phyloP scores from a whole-genome alignment of 2,797 vertebrate species.

The Hozukius guyotensis region DNA sequence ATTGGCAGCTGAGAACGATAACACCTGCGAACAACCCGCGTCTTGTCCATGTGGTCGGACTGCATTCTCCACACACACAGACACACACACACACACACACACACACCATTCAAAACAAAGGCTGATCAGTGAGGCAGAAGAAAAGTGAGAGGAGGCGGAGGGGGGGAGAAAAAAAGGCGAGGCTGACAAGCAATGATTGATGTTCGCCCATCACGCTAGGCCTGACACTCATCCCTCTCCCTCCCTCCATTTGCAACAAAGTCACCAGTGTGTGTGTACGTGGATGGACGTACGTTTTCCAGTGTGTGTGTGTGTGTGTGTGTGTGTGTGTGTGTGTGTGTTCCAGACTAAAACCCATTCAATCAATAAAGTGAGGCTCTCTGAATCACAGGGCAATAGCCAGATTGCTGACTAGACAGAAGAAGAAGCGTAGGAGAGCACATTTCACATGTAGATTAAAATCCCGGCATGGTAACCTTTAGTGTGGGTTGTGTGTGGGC shows the following conservation, averaged over 20 bases:
- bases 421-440: slow-evolving; percentile 66
- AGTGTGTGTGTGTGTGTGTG: slow-evolving; percentile 62
- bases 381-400: slow-evolving; percentile 71
- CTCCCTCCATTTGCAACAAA: slow-evolving; percentile 70
- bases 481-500: slow-evolving; percentile 46
- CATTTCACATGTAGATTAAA: slow-evolving; percentile 86
- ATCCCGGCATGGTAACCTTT: slow-evolving; percentile 77
- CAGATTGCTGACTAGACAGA: slow-evolving; percentile 83
- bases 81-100: slow-evolving; percentile 31
- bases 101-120: slow-evolving; percentile 69
- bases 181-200: slow-evolving; percentile 81
- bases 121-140: slow-evolving; percentile 77
- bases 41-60: slow-evolving; percentile 58
- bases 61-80: slow-evolving; percentile 38
- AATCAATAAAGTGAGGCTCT: slow-evolving; percentile 83
- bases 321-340: slow-evolving; percentile 57
- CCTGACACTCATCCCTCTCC: slow-evolving; percentile 75
- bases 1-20: slow-evolving; percentile 68
- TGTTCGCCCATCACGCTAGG: slow-evolving; percentile 77
- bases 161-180: slow-evolving; percentile 44
- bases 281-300: slow-evolving; percentile 46
- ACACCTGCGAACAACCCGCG: slow-evolving; percentile 61
- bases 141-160: slow-evolving; percentile 60
- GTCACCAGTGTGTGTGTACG: slow-evolving; percentile 63
- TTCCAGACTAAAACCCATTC: slow-evolving; percentile 74